phyloP scores from a whole-genome alignment of 2,888 invertebrate species.

The Stenoptilia bipunctidactyla region DNA sequence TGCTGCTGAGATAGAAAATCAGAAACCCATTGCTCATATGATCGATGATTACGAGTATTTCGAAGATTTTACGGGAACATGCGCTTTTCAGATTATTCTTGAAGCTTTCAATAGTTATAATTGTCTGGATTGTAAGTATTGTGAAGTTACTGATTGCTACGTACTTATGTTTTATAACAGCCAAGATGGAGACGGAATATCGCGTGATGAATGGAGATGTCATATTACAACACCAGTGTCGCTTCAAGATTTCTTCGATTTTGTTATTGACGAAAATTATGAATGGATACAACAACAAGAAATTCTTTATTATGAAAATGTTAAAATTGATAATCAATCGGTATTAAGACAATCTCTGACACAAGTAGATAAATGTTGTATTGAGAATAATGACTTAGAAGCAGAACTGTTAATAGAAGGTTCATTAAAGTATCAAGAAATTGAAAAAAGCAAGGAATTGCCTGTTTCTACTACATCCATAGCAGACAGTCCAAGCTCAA shows the following conservation, averaged over 20 bases:
- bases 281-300: slow-evolving; percentile 60
- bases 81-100: slow-evolving; percentile 39
- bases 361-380: slow-evolving; percentile 29
- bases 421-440: slow-evolving; percentile 47
- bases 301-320: slow-evolving; percentile 35
- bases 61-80: slow-evolving; percentile 43
- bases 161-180: slow-evolving; percentile 57
- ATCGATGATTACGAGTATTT: slow-evolving; percentile 54
- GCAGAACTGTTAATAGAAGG: slow-evolving; percentile 51
- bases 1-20: slow-evolving; percentile 44
- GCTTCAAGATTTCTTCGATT: slow-evolving; percentile 68
- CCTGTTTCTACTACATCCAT: slow-evolving; percentile 7
- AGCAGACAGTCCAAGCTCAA: neutral
- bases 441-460: slow-evolving; percentile 24
- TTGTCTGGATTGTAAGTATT: slow-evolving; percentile 58
- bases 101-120: slow-evolving; percentile 49
- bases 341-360: slow-evolving; percentile 28
- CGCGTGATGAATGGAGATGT: slow-evolving; percentile 53
- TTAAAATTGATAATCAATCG: slow-evolving; percentile 26
- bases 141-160: slow-evolving; percentile 51
- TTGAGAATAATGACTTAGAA: slow-evolving; percentile 36
- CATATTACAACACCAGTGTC: slow-evolving; percentile 62
- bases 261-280: slow-evolving; percentile 55
- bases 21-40: slow-evolving; percentile 34
- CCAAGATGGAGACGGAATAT: slow-evolving; percentile 43